Base-by-base conservation (phyloP, 2,888 invertebrate genomes). In the Temnothorax unifasciatus region DNA sequence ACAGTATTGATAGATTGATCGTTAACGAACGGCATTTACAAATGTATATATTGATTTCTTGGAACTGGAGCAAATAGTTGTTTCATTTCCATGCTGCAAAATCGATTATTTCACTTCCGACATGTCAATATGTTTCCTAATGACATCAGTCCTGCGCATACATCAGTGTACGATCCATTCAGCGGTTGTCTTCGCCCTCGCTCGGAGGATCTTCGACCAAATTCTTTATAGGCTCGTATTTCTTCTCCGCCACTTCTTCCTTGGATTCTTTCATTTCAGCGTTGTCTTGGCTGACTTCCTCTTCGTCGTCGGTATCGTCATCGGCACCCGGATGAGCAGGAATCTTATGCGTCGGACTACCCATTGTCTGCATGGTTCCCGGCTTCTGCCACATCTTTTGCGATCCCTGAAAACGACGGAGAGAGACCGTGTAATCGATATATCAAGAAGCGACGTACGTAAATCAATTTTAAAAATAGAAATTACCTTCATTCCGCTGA, bases 321-420 rank as follows among this genome's bases (percentile, higher is more conserved):
- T 96, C 96, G 89, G 96, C 96, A 61, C 97, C 97, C 64, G 97
- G 97, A 95, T 97, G 97, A 63, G 96, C 95, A 0, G 97, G 96
- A 76, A 96, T 96, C 91, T 96, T 96, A 85, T 96, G 95, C 68
- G 96, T 95, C 38, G 97, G 96, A 83, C 95, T 95, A 66, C 95
- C 95, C 15, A 95, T 92, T 13, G 95, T 94, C 77, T 96, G 95
- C 84, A 96, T 95, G 1, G 90, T 95, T 84, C 97, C 97, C 15
- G 97, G 97, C 85, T 97, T 96, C 2, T 96, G 95, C 96, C 96
- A 97, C 66, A 94, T 94, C 83, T 95, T 95, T 71, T 95, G 95
- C 0, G 94, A 91, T 86, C 95, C 95, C 95, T 96, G 85, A n/a
- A 93, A 93, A 85, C 18, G 18, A 71, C n/a, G 3, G 29, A 44